phyloP scores from a whole-genome alignment of 53 echinoderm and acorn worm species.

The Holothuria scabra region DNA sequence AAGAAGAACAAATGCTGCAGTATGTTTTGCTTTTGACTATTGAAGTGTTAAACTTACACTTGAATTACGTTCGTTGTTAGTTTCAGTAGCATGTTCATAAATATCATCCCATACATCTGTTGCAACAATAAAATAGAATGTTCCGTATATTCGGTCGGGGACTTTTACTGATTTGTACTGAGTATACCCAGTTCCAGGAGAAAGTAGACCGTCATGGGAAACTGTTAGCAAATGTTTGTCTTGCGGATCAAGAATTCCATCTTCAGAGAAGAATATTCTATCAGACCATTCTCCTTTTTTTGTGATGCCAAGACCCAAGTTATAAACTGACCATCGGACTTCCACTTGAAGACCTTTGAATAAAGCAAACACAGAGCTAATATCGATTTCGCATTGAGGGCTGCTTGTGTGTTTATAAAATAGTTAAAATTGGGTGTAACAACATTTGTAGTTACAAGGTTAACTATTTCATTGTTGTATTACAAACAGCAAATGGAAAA shows the following conservation, averaged over 20 bases:
- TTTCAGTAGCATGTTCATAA: slow-evolving; percentile 32
- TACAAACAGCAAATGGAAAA: too few relatives aligned
- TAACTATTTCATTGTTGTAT: too few relatives aligned
- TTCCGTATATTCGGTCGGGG: slow-evolving; percentile 9
- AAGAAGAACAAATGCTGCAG: too few relatives aligned
- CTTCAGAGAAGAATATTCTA: slow-evolving; percentile 15
- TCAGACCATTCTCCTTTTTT: slow-evolving; percentile 3
- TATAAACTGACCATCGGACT: slow-evolving; percentile 15
- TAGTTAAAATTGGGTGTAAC: too few relatives aligned
- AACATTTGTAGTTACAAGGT: too few relatives aligned
- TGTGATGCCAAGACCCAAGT: slow-evolving; percentile 29
- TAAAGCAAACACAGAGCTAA: too few relatives aligned
- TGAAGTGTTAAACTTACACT: neutral
- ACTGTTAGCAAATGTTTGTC: neutral
- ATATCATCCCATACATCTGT: slow-evolving; percentile 4
- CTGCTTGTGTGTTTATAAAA: too few relatives aligned
- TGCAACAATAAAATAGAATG: slow-evolving; percentile 3
- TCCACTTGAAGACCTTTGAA: neutral
- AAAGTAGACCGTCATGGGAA: neutral
- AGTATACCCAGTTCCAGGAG: slow-evolving; percentile 28
- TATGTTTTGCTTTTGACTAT: too few relatives aligned
- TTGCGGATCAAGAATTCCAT: slow-evolving; percentile 12
- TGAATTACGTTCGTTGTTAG: slow-evolving; percentile 5
- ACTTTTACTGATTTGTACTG: neutral
- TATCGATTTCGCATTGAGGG: too few relatives aligned